phyloP scores from a whole-genome alignment of 2,113 vertebrate genomes.

The Corythornis vintsioides region DNA sequence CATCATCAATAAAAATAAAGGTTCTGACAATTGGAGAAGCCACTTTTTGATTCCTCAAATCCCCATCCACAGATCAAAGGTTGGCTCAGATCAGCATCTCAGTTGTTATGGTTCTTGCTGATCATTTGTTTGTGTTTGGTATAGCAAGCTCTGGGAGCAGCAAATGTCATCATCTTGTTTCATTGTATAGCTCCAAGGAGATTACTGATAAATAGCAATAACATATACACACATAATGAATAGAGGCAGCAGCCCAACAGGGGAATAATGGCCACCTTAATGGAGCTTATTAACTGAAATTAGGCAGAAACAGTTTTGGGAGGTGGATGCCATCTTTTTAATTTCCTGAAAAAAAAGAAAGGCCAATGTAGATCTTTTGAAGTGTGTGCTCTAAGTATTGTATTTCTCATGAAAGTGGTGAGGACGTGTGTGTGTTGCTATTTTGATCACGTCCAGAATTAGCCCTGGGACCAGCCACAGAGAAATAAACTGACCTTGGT shows the following conservation, averaged over 20 bases:
- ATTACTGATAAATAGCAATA: constrained; percentile 20
- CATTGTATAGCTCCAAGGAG: background rate
- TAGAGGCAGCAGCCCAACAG: background rate
- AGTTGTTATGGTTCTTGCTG: background rate
- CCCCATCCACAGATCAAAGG: background rate
- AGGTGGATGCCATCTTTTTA: background rate
- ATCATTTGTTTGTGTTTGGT: background rate
- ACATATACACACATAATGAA: background rate
- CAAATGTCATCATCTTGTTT: background rate
- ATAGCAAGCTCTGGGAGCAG: background rate
- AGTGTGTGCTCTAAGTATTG: too few species aligned
- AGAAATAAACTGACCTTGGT: background rate
- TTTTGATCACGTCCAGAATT: background rate
- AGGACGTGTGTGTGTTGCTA: background rate
- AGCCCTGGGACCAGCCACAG: background rate
- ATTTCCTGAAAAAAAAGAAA: background rate
- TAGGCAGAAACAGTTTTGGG: background rate
- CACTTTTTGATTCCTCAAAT: background rate
- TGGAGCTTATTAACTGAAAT: constrained; percentile 13
- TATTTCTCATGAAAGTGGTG: too few species aligned
- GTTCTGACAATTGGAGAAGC: background rate
- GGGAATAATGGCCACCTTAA: background rate
- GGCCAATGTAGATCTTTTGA: too few species aligned
- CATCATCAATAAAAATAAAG: background rate
- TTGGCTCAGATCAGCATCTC: background rate